Base-by-base conservation (phyloP, 37 sponge, comb jelly and placozoan genomes). In the Hexactinellida sp. region DNA sequence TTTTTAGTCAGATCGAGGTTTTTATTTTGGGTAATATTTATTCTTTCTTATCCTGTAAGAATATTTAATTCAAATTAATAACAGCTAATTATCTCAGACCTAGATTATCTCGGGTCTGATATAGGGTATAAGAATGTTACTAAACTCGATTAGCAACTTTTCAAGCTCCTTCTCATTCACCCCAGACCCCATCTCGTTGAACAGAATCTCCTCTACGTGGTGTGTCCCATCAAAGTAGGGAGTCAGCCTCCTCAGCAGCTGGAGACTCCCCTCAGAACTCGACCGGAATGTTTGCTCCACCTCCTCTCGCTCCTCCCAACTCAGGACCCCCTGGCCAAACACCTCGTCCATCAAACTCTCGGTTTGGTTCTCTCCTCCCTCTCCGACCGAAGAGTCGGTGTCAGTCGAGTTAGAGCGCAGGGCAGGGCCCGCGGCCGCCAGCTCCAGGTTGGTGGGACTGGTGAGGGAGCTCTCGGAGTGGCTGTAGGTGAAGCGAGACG, bases 151-250 rank as follows among this genome's bases (percentile, higher is more conserved):
- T 25, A 63, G 76, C 34, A 63, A 63, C 76, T 63, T 63, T 63
- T 63, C 76, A 23, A 63, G 76, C 3, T 63, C 76, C 13, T 63
- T 63, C 76, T 63, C 76, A 63, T 28, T 63, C 21, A 63, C 76
- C 5, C 76, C 76, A n/a, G 76, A 63, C 13, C 3, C 5, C 76
- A 63, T 10, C 13, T 63, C 76, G 13, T 63, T 63, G 13, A 63
- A 63, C 76, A 63, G 30, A 63, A 63, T 63, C 30, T 63, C 76
- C 13, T 63, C 76, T 63, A 63, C 76, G 13, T 63, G 76, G 76
- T 63, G 76, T 63, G 28, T 63, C 3, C 76, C 76, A n/a, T 63
- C 76, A n/a, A 63, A 63, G 13, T 25, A 63, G 5, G 76, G 76
- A 63, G 76, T 23, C 28, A 63, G 76, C 30, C 34, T 63, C 76